Evolutionary conservation across 2,888 invertebrate genomes (phyloP), one percentile per base, ranked within the genome.

Genomic region (Drosophila sordidula): DNA sequence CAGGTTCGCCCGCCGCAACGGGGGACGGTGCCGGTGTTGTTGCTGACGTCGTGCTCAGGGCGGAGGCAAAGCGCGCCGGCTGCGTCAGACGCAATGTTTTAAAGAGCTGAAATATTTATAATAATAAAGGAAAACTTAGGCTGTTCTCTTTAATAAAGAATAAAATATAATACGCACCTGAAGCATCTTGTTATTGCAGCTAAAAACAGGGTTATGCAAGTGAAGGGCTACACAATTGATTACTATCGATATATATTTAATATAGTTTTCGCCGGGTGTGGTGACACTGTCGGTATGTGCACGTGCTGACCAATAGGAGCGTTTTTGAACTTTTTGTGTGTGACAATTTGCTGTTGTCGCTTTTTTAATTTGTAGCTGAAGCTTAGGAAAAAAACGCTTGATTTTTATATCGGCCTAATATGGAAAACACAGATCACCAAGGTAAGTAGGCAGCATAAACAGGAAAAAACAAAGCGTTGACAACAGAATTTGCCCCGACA

Each of bases 1-100:
- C 97, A 25, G 87, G 85, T 47, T 91, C 89, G 0, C 42, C 57
- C 2, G 42, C 29, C 2, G n/a, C 18, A 4, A 6, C 14, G 6
- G 55, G 12, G 11, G 51, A 11, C 1, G 34, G 5, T 36, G 63
- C 6, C 12, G 42, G 8, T 11, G 58, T n/a, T 9, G 44, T 36
- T 11, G 50, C 25, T 26, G 57, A 6, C 14, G 46, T 44, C 16
- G 26, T 65, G 61, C 66, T 61, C 1, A 73, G 11, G 0, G 68
- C 38, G 5, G 89, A 78, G 8, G 55, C 50, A 4, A 78, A 63
- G 16, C 89, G 75, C 4, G 16, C 46, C 4, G 79, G 63, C 52
- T 78, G 83, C 3, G 56, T 3, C 36, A 54, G 39, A 6, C 72
- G 75, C 9, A 89, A 26, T 11, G 44, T 56, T 16, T 50, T 84